Evolutionary conservation across 1,140 invertebrate species (phyloP).

Genomic region (Teleogryllus occipitalis): DNA sequence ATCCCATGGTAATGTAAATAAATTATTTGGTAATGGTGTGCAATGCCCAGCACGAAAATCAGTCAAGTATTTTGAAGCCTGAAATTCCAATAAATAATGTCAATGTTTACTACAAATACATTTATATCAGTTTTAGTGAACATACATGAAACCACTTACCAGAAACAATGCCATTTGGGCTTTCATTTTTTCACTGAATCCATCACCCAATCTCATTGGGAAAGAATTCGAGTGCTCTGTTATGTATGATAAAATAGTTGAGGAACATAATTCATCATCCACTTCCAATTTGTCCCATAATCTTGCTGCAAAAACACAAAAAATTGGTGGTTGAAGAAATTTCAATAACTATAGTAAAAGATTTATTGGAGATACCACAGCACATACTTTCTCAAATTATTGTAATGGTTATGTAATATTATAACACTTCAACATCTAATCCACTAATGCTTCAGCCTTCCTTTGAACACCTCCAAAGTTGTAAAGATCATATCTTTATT

Average conservation of each 20-base stretch:
- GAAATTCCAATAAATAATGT: conserved; percentile 30
- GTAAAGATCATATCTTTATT: too few species aligned
- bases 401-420: too few species aligned
- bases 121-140: background rate
- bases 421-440: too few species aligned
- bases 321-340: too few species aligned
- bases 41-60: conserved; percentile 85
- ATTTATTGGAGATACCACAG: too few species aligned
- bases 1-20: conserved; percentile 51
- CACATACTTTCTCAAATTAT: too few species aligned
- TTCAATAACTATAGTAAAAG: too few species aligned
- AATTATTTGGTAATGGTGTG: conserved; percentile 59
- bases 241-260: conserved; percentile 47
- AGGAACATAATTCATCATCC: conserved; percentile 44
- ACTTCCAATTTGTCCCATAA: conserved; percentile 32
- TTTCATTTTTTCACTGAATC: conserved; percentile 42
- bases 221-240: conserved; percentile 45
- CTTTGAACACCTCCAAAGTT: too few species aligned
- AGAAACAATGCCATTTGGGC: conserved; percentile 51
- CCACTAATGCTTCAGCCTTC: too few species aligned
- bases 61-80: conserved; percentile 71
- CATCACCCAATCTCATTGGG: conserved; percentile 53
- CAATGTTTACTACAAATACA: background rate
- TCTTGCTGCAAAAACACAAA: conserved; percentile 28
- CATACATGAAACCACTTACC: conserved; percentile 35